Evolutionary conservation across 64 coral and sea anemone species (phyloP).

Genomic region (Anthopleura sola): DNA sequence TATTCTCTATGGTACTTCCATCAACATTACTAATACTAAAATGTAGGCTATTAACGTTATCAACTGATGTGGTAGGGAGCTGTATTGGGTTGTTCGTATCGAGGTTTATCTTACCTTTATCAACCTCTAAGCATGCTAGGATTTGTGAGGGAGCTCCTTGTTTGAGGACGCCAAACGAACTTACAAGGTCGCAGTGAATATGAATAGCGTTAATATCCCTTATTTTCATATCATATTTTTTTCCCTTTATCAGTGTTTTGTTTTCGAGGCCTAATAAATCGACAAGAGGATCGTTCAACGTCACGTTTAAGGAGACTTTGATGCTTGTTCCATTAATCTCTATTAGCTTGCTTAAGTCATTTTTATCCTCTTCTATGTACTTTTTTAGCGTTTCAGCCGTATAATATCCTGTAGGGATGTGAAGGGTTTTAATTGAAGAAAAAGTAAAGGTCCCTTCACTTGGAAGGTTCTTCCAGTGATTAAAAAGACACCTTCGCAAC

Average conservation of each 20-base stretch:
- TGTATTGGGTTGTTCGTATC: conserved; percentile 21
- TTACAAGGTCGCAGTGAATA: conserved; percentile 26
- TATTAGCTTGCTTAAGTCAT: no score
- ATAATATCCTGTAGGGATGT: conserved; percentile 11
- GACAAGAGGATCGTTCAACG: conserved; percentile 18
- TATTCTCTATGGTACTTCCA: conserved; percentile 14
- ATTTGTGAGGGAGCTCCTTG: conserved; percentile 35
- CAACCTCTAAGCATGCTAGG: conserved; percentile 11
- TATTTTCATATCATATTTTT: conserved; percentile 4
- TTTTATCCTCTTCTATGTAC: conserved; percentile 20
- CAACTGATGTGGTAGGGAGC: conserved; percentile 24
- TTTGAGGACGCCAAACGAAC: background rate
- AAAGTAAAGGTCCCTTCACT: conserved; percentile 27
- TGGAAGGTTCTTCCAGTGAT: conserved; percentile 34
- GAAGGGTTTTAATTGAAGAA: no score
- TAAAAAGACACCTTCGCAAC: conserved; percentile 30
- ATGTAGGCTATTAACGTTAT: conserved; percentile 28
- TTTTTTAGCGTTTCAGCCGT: conserved; percentile 11
- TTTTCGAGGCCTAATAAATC: conserved; percentile 18
- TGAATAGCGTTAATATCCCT: conserved; percentile 25
- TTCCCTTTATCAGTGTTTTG: background rate
- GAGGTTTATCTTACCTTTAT: conserved; percentile 33
- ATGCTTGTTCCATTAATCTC: no score
- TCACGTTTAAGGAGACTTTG: conserved; percentile 28
- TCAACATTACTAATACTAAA: conserved; percentile 17